phyloP scores from a whole-genome alignment of 1,140 invertebrate genomes.

The Drosophila bocqueti region DNA sequence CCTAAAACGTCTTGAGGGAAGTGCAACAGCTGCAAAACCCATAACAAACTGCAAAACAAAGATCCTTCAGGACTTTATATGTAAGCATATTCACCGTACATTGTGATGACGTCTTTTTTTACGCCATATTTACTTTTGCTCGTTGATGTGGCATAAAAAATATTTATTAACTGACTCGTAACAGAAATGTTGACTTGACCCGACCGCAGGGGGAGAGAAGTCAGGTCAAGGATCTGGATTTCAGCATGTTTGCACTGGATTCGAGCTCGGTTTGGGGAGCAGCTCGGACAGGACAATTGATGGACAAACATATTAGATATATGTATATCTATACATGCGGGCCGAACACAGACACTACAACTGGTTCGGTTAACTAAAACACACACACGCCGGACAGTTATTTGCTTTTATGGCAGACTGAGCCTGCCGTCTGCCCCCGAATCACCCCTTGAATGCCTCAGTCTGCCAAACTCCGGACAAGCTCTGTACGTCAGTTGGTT shows the following conservation, averaged over 20 bases:
- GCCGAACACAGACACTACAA: conserved; percentile 44
- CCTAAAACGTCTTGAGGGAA: conserved; percentile 63
- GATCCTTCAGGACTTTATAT: conserved; percentile 39
- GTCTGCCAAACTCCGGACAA: conserved; percentile 52
- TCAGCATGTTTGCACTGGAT: conserved; percentile 46
- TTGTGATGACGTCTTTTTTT: conserved; percentile 45
- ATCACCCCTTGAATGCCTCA: not conserved
- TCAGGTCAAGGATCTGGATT: conserved; percentile 41
- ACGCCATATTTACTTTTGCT: conserved; percentile 37
- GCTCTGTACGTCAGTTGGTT: conserved; percentile 73
- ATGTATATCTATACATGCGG: conserved; percentile 13
- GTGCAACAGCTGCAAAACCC: conserved; percentile 68
- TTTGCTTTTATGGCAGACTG: conserved; percentile 78
- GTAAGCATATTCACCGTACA: conserved; percentile 31
- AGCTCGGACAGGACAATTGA: conserved; percentile 57
- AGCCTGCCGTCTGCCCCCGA: conserved; percentile 20
- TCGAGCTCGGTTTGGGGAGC: conserved; percentile 17
- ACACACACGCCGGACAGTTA: conserved; percentile 61
- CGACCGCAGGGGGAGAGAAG: conserved; percentile 8
- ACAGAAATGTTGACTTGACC: conserved; percentile 36
- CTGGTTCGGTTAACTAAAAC: conserved; percentile 63
- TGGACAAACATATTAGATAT: conserved; percentile 63
- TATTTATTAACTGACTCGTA: conserved; percentile 55
- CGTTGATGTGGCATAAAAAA: conserved; percentile 47
- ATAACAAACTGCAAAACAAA: conserved; percentile 58